phyloP scores from a whole-genome alignment of 2,113 vertebrate genomes.

The Ciconia maguari region DNA sequence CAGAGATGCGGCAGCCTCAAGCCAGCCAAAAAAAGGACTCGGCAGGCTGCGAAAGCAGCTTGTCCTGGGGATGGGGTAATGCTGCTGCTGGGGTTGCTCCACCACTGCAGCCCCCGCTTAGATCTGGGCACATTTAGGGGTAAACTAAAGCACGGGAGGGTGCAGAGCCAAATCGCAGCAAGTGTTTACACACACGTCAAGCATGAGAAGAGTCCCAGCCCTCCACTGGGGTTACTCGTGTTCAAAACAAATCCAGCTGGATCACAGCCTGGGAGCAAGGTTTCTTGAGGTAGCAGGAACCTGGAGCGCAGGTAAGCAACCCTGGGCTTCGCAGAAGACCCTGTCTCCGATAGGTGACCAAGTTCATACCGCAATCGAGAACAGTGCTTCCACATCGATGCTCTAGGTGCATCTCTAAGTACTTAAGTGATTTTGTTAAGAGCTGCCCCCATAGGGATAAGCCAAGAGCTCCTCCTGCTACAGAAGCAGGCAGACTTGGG shows the following conservation, averaged over 20 bases:
- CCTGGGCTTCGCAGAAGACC: neutral
- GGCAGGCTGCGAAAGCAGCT: neutral
- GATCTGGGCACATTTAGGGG: neutral
- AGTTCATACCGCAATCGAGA: neutral
- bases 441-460: neutral
- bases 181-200: neutral
- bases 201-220: neutral
- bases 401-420: neutral
- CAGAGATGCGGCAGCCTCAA: neutral
- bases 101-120: neutral
- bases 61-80: neutral
- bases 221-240: neutral
- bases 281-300: neutral
- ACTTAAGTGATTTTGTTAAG: neutral
- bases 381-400: neutral
- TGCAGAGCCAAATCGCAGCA: accelerated
- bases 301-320: neutral
- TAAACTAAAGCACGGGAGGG: neutral
- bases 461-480: neutral
- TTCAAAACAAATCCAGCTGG: neutral
- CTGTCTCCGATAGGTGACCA: neutral
- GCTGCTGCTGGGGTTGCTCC: neutral
- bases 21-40: neutral
- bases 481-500: neutral
- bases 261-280: neutral